A percentile compares a stretch with the other conserved stretches of the same genome.
These are phyloP conservation scores for Vollenhovia emeryi DNA, from an alignment of 1,140 invertebrate genomes.

Conservation along the genomic window DNA sequence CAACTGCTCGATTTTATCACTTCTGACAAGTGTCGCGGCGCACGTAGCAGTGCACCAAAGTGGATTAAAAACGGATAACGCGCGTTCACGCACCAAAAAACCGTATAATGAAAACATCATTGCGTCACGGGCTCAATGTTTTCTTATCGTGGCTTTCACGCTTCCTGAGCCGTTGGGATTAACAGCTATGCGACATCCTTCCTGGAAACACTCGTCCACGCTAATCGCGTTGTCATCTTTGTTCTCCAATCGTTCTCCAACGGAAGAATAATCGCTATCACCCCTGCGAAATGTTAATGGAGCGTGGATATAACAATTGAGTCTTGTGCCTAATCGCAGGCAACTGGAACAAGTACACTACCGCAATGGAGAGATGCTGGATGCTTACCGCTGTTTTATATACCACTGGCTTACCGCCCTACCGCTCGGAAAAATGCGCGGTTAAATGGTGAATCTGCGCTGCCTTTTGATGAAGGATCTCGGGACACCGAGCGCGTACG, in stretches of 20 bases:
- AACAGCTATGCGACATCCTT: background rate
- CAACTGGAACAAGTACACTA: constrained; percentile 51
- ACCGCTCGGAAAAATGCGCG: constrained; percentile 70
- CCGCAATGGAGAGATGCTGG: constrained; percentile 74
- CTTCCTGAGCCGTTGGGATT: constrained; percentile 70
- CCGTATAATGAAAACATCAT: constrained; percentile 23
- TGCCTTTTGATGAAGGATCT: constrained; percentile 9
- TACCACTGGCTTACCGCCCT: constrained; percentile 56
- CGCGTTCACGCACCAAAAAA: constrained; percentile 29
- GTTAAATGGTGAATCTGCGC: constrained; percentile 9
- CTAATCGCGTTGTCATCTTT: background rate
- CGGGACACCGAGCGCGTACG: background rate
- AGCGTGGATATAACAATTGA: background rate
- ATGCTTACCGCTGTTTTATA: constrained; percentile 77
- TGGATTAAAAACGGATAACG: background rate
- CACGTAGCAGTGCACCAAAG: background rate
- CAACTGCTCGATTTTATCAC: background rate
- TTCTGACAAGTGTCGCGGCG: background rate
- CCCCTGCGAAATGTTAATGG: background rate
- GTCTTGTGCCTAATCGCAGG: constrained; percentile 7
- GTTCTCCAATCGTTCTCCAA: background rate
- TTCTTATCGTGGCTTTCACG: constrained; percentile 72
- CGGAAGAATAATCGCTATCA: background rate
- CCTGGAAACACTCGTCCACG: background rate
- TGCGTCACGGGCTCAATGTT: constrained; percentile 41